phyloP scores from a whole-genome alignment of 2,113 vertebrate species.

The Sterna hirundo region DNA sequence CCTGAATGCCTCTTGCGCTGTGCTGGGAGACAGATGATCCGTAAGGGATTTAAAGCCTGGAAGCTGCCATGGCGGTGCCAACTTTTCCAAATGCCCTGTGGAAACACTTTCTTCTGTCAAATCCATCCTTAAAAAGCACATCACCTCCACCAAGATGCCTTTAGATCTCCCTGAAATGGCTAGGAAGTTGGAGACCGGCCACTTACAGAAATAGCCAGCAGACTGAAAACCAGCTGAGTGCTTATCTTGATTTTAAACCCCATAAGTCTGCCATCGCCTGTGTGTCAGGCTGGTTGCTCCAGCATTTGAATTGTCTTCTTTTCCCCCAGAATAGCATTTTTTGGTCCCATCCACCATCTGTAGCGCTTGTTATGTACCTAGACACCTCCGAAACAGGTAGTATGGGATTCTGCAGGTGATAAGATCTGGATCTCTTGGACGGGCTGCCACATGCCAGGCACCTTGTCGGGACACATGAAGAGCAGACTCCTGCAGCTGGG shows the following conservation, averaged over 20 bases:
- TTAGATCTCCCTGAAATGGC: not conserved
- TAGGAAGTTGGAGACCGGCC: not conserved
- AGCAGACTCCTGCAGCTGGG: not conserved
- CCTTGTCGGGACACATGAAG: not conserved
- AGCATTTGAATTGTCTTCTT: not conserved
- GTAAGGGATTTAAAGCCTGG: not conserved
- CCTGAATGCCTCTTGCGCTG: not conserved
- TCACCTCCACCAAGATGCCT: not conserved
- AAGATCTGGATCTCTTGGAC: not conserved
- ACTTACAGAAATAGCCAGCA: not conserved
- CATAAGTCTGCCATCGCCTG: fast-evolving
- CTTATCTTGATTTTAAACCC: not conserved
- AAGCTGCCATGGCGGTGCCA: not conserved
- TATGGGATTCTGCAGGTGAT: not conserved
- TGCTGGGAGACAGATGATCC: not conserved
- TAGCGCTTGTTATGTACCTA: not conserved
- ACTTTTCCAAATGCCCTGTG: not conserved
- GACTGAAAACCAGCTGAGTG: not conserved
- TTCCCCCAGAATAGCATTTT: not conserved
- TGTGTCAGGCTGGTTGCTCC: not conserved
- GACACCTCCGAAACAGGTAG: not conserved
- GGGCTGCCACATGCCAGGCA: fast-evolving
- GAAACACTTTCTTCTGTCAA: not conserved
- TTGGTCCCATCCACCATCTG: not conserved
- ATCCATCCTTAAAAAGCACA: not conserved